Conservation (phyloP, 2,888 invertebrate species). For the Microplitis manilae region DNA sequence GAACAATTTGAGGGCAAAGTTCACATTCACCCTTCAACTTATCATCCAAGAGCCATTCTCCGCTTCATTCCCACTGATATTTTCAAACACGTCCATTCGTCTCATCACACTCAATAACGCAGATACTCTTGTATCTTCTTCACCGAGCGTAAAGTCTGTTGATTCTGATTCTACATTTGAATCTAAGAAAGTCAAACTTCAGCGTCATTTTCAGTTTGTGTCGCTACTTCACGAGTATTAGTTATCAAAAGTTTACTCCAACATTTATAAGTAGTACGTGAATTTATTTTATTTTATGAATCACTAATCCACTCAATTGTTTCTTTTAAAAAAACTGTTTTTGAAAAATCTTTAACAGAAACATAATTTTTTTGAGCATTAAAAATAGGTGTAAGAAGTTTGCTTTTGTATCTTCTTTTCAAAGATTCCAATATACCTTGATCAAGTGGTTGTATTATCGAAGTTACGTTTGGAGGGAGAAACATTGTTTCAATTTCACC, state of each 20-base stretch:
- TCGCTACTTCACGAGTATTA: constrained; percentile 14
- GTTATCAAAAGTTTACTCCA: constrained; percentile 33
- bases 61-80: no score
- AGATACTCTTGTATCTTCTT: no score
- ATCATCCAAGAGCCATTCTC: no score
- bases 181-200: background rate
- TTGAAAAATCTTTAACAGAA: constrained; percentile 17
- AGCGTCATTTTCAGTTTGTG: constrained; percentile 12
- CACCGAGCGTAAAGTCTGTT: no score
- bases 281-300: constrained; percentile 18
- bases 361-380: constrained; percentile 39
- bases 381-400: constrained; percentile 34
- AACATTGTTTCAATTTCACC: constrained; percentile 45
- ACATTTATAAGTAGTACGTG: constrained; percentile 32
- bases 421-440: constrained; percentile 48
- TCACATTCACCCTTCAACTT: no score
- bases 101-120: no score
- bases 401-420: constrained; percentile 40
- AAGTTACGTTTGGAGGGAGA: constrained; percentile 48
- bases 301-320: constrained; percentile 32
- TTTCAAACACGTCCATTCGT: no score
- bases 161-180: no score
- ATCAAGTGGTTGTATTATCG: constrained; percentile 49
- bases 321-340: constrained; percentile 34
- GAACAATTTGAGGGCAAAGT: no score